Evolutionary conservation across 2,888 invertebrate genomes (phyloP).

Genomic region (Prionchulus punctatus): DNA sequence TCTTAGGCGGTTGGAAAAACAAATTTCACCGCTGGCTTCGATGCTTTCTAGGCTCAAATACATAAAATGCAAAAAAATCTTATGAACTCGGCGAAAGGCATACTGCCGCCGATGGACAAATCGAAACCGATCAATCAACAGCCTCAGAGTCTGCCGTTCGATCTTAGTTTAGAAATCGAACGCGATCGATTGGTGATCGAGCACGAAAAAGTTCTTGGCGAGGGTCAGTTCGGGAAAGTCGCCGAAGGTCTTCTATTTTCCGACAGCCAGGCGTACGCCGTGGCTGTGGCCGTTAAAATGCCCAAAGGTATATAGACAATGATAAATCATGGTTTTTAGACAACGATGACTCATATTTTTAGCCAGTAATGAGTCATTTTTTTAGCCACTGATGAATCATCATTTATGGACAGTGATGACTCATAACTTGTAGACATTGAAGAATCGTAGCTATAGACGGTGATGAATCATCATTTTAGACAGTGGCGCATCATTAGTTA

Average conservation of each 20-base stretch:
- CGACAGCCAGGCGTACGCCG: not conserved
- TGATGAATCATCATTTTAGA: no score
- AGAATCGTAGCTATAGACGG: no score
- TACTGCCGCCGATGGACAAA: slow-evolving; percentile 48
- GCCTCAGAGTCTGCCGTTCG: slow-evolving; percentile 75
- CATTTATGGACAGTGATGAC: no score
- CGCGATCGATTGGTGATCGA: slow-evolving; percentile 59
- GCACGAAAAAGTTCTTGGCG: slow-evolving; percentile 43
- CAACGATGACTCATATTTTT: no score
- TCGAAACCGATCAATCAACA: slow-evolving; percentile 77
- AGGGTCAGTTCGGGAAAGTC: slow-evolving; percentile 10
- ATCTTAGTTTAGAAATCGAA: slow-evolving; percentile 70
- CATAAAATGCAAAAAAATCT: not conserved
- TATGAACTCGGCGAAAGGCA: not conserved
- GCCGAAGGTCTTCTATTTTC: not conserved
- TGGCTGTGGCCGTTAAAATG: not conserved
- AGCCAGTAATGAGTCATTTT: no score
- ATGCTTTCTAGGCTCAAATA: not conserved
- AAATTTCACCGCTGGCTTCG: no score
- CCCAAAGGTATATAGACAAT: slow-evolving; percentile 40
- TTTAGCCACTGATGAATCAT: no score
- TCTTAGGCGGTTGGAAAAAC: no score
- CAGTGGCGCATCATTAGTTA: no score
- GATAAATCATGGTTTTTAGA: no score
- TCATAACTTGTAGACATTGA: no score